Conservation (phyloP, 2,888 invertebrate genomes). For the Autographa pulchrina region DNA sequence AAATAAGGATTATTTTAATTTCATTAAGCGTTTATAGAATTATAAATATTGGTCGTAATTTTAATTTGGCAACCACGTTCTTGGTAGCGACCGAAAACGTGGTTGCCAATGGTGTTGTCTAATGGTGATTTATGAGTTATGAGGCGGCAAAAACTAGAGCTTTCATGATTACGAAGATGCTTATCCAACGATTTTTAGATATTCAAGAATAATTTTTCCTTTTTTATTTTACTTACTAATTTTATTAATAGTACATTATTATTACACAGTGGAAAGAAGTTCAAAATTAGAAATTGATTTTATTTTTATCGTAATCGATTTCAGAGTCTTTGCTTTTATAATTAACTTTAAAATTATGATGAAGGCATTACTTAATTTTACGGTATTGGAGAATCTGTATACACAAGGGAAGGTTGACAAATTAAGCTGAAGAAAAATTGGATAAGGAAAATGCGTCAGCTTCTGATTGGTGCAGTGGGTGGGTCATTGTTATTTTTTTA, state of each 20-base stretch:
- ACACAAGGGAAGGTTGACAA: conserved; percentile 8
- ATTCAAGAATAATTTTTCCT: background rate
- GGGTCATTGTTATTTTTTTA: background rate
- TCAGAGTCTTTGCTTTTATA: background rate
- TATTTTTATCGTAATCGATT: too few species aligned
- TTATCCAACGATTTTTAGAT: background rate
- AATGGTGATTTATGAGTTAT: background rate
- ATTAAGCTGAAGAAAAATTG: conserved; percentile 7
- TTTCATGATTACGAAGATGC: background rate
- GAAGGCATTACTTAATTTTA: background rate
- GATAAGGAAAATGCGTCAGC: background rate
- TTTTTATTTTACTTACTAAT: background rate
- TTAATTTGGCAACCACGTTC: background rate
- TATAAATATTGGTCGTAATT: background rate
- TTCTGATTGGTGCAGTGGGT: background rate
- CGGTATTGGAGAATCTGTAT: conserved; percentile 1
- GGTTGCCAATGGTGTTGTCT: too few species aligned
- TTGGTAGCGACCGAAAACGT: too few species aligned
- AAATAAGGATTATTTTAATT: background rate
- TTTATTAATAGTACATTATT: background rate
- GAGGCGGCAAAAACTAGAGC: background rate
- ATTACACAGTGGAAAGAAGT: too few species aligned
- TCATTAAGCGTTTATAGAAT: background rate
- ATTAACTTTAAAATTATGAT: background rate
- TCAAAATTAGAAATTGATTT: too few species aligned